Evolutionary conservation across 2,888 invertebrate species (phyloP).

Genomic region (Dynastes tityus): DNA sequence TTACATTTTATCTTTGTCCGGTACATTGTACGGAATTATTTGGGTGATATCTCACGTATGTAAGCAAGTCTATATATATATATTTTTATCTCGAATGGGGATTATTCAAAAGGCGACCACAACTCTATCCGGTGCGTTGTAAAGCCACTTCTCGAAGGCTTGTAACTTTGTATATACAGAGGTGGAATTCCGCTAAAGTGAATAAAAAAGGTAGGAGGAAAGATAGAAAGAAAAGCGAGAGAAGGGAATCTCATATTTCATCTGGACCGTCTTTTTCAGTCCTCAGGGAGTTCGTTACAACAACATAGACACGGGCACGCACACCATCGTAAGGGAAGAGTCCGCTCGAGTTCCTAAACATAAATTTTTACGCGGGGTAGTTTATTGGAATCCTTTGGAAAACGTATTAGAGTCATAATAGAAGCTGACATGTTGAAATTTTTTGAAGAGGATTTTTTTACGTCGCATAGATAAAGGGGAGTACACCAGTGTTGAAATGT

Average conservation of each 20-base stretch:
- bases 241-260: slow-evolving; percentile 38
- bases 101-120: slow-evolving; percentile 27
- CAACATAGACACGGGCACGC: background rate
- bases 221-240: slow-evolving; percentile 21
- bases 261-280: slow-evolving; percentile 38
- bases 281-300: slow-evolving; percentile 34
- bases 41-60: slow-evolving; percentile 7
- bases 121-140: slow-evolving; percentile 25
- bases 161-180: slow-evolving; percentile 19
- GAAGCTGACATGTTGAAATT: slow-evolving; percentile 41
- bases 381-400: slow-evolving; percentile 40
- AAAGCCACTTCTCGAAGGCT: slow-evolving; percentile 24
- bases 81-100: slow-evolving; percentile 27
- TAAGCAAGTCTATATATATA: slow-evolving; percentile 10
- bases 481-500: slow-evolving; percentile 26
- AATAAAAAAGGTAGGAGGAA: slow-evolving; percentile 17
- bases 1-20: slow-evolving; percentile 8
- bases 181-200: slow-evolving; percentile 1
- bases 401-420: slow-evolving; percentile 36
- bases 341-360: slow-evolving; percentile 38
- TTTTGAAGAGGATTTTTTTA: slow-evolving; percentile 31
- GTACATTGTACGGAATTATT: slow-evolving; percentile 2
- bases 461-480: slow-evolving; percentile 4
- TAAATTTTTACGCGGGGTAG: slow-evolving; percentile 40
- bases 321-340: slow-evolving; percentile 1